phyloP scores from a whole-genome alignment of 2,113 vertebrate genomes.

The Rhinoderma darwinii region DNA sequence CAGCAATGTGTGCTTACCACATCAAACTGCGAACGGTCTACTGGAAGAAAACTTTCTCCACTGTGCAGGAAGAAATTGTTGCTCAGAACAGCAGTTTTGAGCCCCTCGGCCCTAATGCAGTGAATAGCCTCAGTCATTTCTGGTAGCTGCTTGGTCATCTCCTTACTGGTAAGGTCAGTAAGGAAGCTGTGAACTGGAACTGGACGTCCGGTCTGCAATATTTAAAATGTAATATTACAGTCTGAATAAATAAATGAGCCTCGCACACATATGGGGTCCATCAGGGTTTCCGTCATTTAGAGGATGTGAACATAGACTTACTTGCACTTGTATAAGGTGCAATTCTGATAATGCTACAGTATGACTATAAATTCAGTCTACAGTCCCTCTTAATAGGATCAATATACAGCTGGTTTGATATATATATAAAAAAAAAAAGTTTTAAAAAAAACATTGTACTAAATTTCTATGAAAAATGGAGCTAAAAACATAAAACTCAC shows the following conservation, averaged over 20 bases:
- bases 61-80: constrained; percentile 70
- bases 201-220: constrained; percentile 67
- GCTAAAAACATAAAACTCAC: constrained; percentile 68
- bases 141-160: constrained; percentile 70
- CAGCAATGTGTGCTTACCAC: constrained; percentile 71
- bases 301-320: too few relatives aligned
- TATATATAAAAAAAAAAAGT: too few relatives aligned
- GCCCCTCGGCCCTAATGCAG: constrained; percentile 73
- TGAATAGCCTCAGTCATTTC: constrained; percentile 77
- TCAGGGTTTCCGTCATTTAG: too few relatives aligned
- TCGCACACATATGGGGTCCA: too few relatives aligned
- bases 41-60: constrained; percentile 69
- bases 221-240: not conserved
- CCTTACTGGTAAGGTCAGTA: constrained; percentile 67
- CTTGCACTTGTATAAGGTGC: too few relatives aligned
- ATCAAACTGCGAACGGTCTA: constrained; percentile 75
- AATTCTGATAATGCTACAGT: too few relatives aligned
- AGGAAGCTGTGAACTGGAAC: constrained; percentile 75
- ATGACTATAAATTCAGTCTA: too few relatives aligned
- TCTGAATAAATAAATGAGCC: not conserved
- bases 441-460: too few relatives aligned
- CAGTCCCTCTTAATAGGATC: too few relatives aligned
- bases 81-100: constrained; percentile 78
- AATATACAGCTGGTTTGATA: too few relatives aligned
- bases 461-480: not conserved